Conservation (phyloP, 1,140 invertebrate genomes). For the Caenorhabditis brenneri region DNA sequence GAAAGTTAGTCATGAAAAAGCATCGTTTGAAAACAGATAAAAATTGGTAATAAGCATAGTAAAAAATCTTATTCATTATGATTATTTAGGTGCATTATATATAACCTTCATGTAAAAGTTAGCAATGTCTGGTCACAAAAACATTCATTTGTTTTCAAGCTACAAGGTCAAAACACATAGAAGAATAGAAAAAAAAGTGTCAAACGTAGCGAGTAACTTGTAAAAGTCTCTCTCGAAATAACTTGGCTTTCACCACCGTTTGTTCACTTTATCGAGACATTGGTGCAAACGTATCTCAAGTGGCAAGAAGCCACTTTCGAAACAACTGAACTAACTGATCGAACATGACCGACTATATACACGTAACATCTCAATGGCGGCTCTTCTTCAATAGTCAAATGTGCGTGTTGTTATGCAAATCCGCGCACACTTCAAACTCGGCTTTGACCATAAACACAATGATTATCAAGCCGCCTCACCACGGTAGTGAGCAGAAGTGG, state of each 20-base stretch:
- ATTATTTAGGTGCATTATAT: no score
- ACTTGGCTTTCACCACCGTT: neutral
- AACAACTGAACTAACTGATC: slow-evolving; percentile 38
- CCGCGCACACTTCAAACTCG: slow-evolving; percentile 23
- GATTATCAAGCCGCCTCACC: slow-evolving; percentile 16
- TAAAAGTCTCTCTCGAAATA: slow-evolving; percentile 31
- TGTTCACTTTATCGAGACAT: neutral
- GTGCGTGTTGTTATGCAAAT: slow-evolving; percentile 30
- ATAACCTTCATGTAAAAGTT: no score
- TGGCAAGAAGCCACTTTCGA: slow-evolving; percentile 3
- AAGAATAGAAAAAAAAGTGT: neutral
- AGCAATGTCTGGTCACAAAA: no score
- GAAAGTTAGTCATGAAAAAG: neutral
- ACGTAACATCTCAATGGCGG: neutral
- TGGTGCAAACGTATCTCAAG: slow-evolving; percentile 26
- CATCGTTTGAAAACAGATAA: neutral
- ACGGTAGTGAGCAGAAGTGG: neutral
- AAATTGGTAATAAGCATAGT: no score
- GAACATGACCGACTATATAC: slow-evolving; percentile 8
- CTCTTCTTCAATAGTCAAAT: neutral
- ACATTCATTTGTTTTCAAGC: no score
- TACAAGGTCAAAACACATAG: neutral
- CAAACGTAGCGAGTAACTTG: neutral
- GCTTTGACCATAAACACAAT: slow-evolving; percentile 34
- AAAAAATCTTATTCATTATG: no score